phyloP scores from a whole-genome alignment of 2,113 vertebrate genomes.

The Neolamprologus fasciatus region DNA sequence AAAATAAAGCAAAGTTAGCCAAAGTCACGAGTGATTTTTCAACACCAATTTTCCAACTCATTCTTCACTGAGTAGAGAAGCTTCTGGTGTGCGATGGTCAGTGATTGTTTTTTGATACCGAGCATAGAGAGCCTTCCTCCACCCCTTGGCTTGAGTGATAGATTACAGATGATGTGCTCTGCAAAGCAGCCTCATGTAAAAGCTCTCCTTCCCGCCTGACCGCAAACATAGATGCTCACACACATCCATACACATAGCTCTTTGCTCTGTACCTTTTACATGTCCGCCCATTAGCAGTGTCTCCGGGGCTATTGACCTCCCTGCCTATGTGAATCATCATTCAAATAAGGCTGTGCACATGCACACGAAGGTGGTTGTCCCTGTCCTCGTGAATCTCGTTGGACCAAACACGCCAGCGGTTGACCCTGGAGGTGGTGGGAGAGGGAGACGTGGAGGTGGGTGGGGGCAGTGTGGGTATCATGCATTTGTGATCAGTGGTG shows the following conservation, averaged over 20 bases:
- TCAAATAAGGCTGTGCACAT: constrained; percentile 30
- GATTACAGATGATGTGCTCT: constrained; percentile 42
- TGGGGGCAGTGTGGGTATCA: background rate
- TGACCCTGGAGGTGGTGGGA: background rate
- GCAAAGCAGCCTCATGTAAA: constrained; percentile 3
- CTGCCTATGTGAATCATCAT: constrained; percentile 49
- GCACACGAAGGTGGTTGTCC: constrained; percentile 7
- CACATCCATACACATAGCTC: background rate
- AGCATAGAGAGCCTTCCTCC: background rate
- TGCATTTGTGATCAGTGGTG: constrained; percentile 1
- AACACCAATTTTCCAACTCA: background rate
- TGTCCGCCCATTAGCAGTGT: constrained; percentile 31
- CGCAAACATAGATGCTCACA: background rate
- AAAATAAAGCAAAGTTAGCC: background rate
- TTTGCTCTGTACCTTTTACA: background rate
- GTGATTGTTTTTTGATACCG: background rate
- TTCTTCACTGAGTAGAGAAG: background rate
- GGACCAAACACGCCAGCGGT: background rate
- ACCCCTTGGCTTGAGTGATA: constrained; percentile 24
- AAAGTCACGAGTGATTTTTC: background rate
- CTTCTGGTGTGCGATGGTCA: background rate
- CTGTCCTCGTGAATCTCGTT: constrained; percentile 10
- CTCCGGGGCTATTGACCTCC: constrained; percentile 34
- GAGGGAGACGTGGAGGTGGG: background rate
- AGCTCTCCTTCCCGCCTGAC: background rate